A percentile compares a stretch with the other conserved stretches of the same genome.
phyloP scores from a whole-genome alignment of 2,113 vertebrate species.

The Mugil cephalus region DNA sequence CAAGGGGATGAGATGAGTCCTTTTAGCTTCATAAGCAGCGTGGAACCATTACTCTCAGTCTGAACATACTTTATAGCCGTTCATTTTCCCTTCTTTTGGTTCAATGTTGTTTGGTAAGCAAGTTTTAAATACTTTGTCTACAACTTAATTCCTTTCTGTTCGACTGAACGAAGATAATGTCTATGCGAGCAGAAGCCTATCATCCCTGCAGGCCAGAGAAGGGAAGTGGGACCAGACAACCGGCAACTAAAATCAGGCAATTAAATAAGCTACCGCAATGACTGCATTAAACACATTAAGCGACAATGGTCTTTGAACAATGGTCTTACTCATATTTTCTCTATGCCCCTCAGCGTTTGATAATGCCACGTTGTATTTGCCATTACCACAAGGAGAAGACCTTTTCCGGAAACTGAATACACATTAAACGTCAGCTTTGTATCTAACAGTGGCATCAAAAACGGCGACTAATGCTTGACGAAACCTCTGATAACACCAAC shows the following conservation, averaged over 20 bases:
- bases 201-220: not conserved
- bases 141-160: not conserved
- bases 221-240: not conserved
- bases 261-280: not conserved
- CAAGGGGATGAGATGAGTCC: no score
- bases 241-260: not conserved
- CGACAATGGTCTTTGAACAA: not conserved
- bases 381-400: not conserved
- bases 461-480: slow-evolving; percentile 25
- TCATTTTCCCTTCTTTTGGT: not conserved
- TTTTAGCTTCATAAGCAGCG: no score
- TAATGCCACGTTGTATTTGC: not conserved
- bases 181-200: not conserved
- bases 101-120: slow-evolving; percentile 8
- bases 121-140: not conserved
- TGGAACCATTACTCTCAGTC: slow-evolving; percentile 1
- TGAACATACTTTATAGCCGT: not conserved
- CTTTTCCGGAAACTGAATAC: not conserved
- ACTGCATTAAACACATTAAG: slow-evolving; percentile 1
- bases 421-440: slow-evolving; percentile 31
- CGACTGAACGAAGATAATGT: not conserved
- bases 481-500: slow-evolving; percentile 45
- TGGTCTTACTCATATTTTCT: not conserved
- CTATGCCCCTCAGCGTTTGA: not conserved
- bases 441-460: slow-evolving; percentile 25